Evolutionary conservation across 2,888 invertebrate genomes (phyloP), one percentile per base, ranked within the genome.

Genomic region (Andrena bicolor): DNA sequence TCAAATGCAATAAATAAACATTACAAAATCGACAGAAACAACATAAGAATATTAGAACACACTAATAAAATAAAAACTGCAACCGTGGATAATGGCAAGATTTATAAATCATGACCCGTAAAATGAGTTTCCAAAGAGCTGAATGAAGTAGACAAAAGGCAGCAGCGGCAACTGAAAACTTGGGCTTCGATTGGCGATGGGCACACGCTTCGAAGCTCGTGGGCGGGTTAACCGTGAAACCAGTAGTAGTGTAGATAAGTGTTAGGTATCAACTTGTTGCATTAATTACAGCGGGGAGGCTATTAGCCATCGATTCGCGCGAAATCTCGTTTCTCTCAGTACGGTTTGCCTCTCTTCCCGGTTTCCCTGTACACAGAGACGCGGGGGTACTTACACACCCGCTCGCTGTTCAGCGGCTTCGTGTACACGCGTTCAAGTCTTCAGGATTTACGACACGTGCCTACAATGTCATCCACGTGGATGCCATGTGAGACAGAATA

Each of bases 231-330:
- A 82, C 84, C 84, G 83, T 84, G 87, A 87, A 89, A 86, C 86
- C 84, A 70, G 76, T 75, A 81, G 81, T 63, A 84, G 76, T 84
- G 81, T 89, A 92, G 90, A 92, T 92, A 92, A 93, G 92, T 92
- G 92, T 92, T 91, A 88, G 92, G 91, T 93, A 93, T 93, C 93
- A 93, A 94, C 94, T 94, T 93, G 94, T 94, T 94, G 94, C 94
- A 92, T 94, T 94, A 93, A 94, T 93, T 93, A 93, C 93, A 91
- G 89, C 88, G 88, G 90, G 90, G 90, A 89, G 90, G 91, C 93
- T 92, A 93, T 93, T 93, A 93, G 92, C 91, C 91, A 93, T 94
- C 92, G 93, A 93, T 93, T 93, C 90, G 89, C 89, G 89, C 88
- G 89, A 89, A 90, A 92, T 90, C 90, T 90, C 90, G 85, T 84